These are phyloP conservation scores for Lepisosteus osseus DNA, from an alignment of 2,113 vertebrate genomes.

Conservation along the genomic window DNA sequence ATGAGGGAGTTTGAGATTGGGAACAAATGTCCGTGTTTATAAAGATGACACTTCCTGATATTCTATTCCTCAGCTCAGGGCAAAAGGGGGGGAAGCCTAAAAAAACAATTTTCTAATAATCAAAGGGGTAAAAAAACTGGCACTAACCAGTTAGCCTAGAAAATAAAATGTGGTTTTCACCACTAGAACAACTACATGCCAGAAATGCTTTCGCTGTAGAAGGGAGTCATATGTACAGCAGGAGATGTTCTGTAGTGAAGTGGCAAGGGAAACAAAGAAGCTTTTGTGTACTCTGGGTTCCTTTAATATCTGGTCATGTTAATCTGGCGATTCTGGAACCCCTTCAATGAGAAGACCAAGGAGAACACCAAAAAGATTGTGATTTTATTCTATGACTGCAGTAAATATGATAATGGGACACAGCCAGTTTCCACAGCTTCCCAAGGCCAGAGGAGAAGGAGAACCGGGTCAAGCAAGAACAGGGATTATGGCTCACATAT, in stretches of 20 bases:
- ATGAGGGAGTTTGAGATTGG: too few relatives aligned
- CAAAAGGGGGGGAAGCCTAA: too few relatives aligned
- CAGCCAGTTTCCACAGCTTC: neutral
- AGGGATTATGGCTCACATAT: too few relatives aligned
- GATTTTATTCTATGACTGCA: neutral
- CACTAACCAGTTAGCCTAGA: neutral
- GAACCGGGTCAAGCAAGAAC: neutral
- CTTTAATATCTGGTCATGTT: neutral
- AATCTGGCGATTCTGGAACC: neutral
- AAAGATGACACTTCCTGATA: too few relatives aligned
- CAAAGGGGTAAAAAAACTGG: neutral
- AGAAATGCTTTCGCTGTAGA: too few relatives aligned
- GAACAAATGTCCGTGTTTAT: too few relatives aligned
- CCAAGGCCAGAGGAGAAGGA: neutral
- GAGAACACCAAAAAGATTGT: neutral
- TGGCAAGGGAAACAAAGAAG: neutral
- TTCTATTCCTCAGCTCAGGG: too few relatives aligned
- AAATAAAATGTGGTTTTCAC: neutral
- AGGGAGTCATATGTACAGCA: neutral
- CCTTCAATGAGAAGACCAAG: neutral
- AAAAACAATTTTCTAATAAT: too few relatives aligned
- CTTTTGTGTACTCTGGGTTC: neutral
- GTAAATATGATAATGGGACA: neutral
- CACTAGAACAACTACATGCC: too few relatives aligned
- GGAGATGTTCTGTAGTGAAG: too few relatives aligned